Evolutionary conservation across 2,888 invertebrate species (phyloP).

Genomic region (Alloplasta piceator): DNA sequence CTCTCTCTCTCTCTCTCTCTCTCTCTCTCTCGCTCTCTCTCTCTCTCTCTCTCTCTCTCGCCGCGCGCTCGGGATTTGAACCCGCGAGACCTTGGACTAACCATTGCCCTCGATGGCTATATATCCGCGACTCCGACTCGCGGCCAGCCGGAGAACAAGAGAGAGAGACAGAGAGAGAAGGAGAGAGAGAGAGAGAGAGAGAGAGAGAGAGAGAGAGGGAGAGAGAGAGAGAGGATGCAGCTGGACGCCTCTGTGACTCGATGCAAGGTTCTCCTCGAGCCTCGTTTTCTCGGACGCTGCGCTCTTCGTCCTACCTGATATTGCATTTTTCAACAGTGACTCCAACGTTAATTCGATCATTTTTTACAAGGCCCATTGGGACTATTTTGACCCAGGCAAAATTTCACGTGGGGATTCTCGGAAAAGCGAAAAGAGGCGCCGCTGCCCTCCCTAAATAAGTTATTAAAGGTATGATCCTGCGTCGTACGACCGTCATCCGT

Average conservation of each 20-base stretch:
- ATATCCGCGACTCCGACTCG: slow-evolving; percentile 74
- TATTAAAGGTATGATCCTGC: too few relatives aligned
- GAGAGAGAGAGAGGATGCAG: slow-evolving; percentile 75
- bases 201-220: slow-evolving; percentile 47
- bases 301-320: slow-evolving; percentile 4
- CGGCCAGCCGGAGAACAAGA: slow-evolving; percentile 73
- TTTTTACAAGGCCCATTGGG: too few relatives aligned
- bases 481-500: too few relatives aligned
- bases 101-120: slow-evolving; percentile 83
- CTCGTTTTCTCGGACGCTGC: too few relatives aligned
- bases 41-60: slow-evolving; percentile 15
- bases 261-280: slow-evolving; percentile 1
- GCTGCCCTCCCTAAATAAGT: too few relatives aligned
- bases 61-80: slow-evolving; percentile 78
- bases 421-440: too few relatives aligned
- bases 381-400: too few relatives aligned
- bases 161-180: slow-evolving; percentile 43
- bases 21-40: slow-evolving; percentile 46
- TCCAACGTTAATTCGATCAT: too few relatives aligned
- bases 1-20: neutral
- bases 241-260: slow-evolving; percentile 77
- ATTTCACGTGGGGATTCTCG: too few relatives aligned
- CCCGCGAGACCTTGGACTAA: slow-evolving; percentile 82
- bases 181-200: slow-evolving; percentile 12
- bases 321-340: too few relatives aligned